Percentiles rank a stretch among this genome's conserved stretches.
These are phyloP conservation scores for Apis dorsata DNA, from an alignment of 1,140 invertebrate genomes.

Conservation along the genomic window DNA sequence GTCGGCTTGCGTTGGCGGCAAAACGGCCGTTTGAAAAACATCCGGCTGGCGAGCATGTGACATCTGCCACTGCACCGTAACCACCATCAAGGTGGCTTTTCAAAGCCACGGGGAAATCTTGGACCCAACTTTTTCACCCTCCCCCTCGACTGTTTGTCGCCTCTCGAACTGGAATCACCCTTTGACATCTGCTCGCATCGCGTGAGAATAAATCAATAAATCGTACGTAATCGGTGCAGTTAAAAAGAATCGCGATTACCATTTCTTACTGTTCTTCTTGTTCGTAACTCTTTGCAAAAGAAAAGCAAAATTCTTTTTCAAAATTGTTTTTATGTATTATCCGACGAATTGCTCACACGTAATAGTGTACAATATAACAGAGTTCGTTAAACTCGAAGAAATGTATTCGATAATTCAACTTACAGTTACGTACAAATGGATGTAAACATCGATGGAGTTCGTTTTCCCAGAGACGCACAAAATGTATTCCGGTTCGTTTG, in stretches of 20 bases:
- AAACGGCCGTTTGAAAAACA: slow-evolving; percentile 77
- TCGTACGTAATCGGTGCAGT: too few species aligned
- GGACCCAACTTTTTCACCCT: too few species aligned
- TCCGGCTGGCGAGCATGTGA: slow-evolving; percentile 70
- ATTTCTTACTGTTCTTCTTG: too few species aligned
- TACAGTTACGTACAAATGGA: background rate
- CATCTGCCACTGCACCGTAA: slow-evolving; percentile 66
- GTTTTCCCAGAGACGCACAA: background rate
- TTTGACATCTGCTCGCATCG: background rate
- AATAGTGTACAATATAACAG: too few species aligned
- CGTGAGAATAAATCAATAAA: background rate
- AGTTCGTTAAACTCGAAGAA: too few species aligned
- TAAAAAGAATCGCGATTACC: too few species aligned
- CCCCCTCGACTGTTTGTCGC: background rate
- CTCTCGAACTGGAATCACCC: background rate
- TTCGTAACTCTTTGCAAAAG: too few species aligned
- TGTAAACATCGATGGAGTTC: background rate
- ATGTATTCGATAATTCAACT: too few species aligned
- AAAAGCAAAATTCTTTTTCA: too few species aligned
- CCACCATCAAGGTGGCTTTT: slow-evolving; percentile 58
- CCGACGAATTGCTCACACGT: too few species aligned
- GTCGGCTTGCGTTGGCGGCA: slow-evolving; percentile 71
- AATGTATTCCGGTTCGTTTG: slow-evolving; percentile 14
- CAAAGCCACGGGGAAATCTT: slow-evolving; percentile 42
- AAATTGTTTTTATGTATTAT: too few species aligned